phyloP scores from a whole-genome alignment of 2,888 invertebrate species.

The Megalurothrips usitatus region DNA sequence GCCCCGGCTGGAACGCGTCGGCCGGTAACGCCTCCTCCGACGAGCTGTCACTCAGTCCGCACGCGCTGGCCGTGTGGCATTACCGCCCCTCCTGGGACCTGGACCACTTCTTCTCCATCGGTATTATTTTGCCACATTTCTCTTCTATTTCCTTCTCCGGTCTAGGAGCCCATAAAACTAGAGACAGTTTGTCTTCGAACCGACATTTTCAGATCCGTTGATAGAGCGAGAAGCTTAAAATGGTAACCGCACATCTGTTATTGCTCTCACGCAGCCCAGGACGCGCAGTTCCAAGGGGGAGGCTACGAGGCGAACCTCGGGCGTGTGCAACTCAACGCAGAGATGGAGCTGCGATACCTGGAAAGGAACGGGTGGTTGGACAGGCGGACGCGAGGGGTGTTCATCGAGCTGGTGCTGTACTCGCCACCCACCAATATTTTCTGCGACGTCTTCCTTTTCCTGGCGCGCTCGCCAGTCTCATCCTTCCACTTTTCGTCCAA shows the following conservation, averaged over 20 bases:
- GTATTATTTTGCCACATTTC: neutral
- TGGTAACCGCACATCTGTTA: too few species aligned
- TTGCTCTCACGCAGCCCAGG: neutral
- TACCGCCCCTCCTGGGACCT: neutral
- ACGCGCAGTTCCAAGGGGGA: neutral
- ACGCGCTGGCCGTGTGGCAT: neutral
- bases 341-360: conserved; percentile 14
- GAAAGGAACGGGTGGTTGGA: neutral
- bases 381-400: neutral
- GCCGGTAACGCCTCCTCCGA: neutral
- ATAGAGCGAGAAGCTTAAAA: too few species aligned
- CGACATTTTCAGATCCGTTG: too few species aligned
- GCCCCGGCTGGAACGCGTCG: neutral
- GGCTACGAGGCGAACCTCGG: conserved; percentile 9
- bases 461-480: neutral
- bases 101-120: conserved; percentile 8
- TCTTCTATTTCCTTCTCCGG: neutral
- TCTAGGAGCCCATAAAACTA: too few species aligned
- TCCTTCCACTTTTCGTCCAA: conserved; percentile 7
- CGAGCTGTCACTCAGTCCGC: neutral
- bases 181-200: too few species aligned
- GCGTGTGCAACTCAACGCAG: neutral
- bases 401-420: conserved; percentile 4
- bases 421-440: conserved; percentile 11
- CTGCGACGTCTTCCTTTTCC: conserved; percentile 14